Evolutionary conservation across 2,113 vertebrate genomes (phyloP), one percentile per base, ranked within the genome.

Genomic region (Callaeas wilsoni): DNA sequence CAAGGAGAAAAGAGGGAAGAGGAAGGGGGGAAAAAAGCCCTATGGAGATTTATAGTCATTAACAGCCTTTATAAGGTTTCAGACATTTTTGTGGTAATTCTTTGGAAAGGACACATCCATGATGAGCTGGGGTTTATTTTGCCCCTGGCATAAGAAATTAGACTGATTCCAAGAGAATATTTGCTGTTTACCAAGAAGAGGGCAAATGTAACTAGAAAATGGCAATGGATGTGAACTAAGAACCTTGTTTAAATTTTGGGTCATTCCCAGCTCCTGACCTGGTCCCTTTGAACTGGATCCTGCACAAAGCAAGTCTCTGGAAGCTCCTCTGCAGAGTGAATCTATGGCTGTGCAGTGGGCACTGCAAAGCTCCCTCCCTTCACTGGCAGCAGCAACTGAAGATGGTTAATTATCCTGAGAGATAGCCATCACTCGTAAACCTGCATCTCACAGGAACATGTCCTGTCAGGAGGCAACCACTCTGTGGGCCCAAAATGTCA

Each of bases 11-110:
- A 90, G 78, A 90, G 73, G 35, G 68, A 93, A 95, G 26, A 69
- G 70, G 69, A 94, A 89, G 65, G 65, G 69, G 79, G 68, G 6
- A 11, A 7, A 8, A 87, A 94, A 75, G 73, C 65, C 87, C 84
- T 73, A 68, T 88, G 94, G 92, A 95, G 96, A 94, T 95, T 94
- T 90, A 84, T 62, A 94, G 81, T 96, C 75, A 95, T 97, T 95
- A 96, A 94, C 87, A 87, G 82, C 69, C 88, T 97, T 97, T 62
- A 88, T 77, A 89, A 68, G 62, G 88, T 96, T 96, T 96, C 95
- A 97, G 96, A 91, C 78, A 93, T 95, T 94, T 89, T 95, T 97
- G 92, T 96, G 91, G 91, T 95, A 83, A 84, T 91, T 94, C 84
- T 93, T 94, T 94, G 91, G 91, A 96, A 95, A 60, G 89, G 77